Percentiles rank a stretch among this genome's conserved stretches.
Evolutionary conservation across 2,113 vertebrate genomes (phyloP).

Genomic region (Microtus pennsylvanicus): DNA sequence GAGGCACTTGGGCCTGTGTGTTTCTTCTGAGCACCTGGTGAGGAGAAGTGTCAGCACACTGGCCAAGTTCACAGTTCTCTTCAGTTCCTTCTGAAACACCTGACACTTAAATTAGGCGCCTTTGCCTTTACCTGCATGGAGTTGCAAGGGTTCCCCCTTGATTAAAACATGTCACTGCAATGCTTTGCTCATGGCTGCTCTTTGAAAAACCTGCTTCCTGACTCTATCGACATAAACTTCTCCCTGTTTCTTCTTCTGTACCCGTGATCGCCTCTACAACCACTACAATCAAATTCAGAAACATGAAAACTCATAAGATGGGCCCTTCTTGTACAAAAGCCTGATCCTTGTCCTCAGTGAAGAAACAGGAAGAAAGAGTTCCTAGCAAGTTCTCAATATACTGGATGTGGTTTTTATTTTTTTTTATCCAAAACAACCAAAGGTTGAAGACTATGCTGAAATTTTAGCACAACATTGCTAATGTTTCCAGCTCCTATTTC

Average conservation of each 20-base stretch:
- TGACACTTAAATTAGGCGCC: not conserved
- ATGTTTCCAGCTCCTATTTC: not conserved
- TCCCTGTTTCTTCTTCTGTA: not conserved
- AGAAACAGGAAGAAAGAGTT: constrained; percentile 18
- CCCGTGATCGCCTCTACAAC: not conserved
- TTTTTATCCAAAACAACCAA: not conserved
- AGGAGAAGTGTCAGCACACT: not conserved
- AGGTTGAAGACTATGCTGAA: not conserved
- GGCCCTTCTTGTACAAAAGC: not conserved
- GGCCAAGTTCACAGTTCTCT: not conserved
- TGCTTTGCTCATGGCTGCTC: not conserved
- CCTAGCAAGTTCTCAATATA: not conserved
- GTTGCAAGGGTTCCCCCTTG: accelerated
- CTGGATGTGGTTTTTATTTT: not conserved
- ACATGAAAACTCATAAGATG: not conserved
- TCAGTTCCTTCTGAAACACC: not conserved
- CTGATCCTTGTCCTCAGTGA: not conserved
- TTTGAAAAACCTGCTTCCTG: not conserved
- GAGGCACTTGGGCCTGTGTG: not conserved
- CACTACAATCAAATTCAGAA: not conserved
- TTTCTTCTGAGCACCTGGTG: not conserved
- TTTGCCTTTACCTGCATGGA: accelerated
- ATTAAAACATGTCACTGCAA: not conserved
- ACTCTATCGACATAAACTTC: not conserved
- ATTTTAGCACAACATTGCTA: not conserved